These are phyloP conservation scores for Amazona guildingii DNA, from an alignment of 2,113 vertebrate genomes.

Conservation along the genomic window DNA sequence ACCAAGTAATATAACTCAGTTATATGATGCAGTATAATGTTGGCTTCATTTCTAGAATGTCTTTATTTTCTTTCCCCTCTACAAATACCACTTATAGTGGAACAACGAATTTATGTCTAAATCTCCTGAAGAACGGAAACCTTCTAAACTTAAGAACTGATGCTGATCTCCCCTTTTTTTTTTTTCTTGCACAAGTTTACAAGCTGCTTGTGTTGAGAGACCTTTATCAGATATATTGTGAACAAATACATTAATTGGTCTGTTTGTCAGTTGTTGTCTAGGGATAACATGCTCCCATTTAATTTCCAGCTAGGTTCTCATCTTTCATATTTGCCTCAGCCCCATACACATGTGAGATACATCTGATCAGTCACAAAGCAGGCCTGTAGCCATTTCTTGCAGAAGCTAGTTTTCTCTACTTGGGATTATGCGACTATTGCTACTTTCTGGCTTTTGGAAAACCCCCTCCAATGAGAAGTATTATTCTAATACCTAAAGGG, in stretches of 20 bases:
- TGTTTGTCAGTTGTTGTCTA: not conserved
- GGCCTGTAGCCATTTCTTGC: not conserved
- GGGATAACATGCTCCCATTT: not conserved
- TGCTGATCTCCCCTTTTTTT: not conserved
- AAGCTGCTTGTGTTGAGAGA: not conserved
- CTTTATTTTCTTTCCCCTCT: not conserved
- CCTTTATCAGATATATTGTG: not conserved
- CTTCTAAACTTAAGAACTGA: not conserved
- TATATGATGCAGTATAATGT: not conserved
- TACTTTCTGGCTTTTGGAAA: not conserved
- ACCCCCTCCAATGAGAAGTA: not conserved
- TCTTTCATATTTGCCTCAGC: not conserved
- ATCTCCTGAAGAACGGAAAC: not conserved
- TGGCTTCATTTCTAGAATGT: not conserved
- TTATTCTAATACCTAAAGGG: not conserved
- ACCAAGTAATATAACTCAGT: not conserved
- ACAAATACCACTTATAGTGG: not conserved
- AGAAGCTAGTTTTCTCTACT: not conserved
- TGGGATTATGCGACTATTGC: not conserved
- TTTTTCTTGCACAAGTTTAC: not conserved
- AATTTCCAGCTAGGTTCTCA: not conserved
- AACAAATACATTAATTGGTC: not conserved
- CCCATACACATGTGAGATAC: not conserved
- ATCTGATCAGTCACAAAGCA: not conserved
- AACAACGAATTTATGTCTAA: not conserved